Evolutionary conservation across 1,140 invertebrate genomes (phyloP).

Genomic region (Hydropsyche tenuis): DNA sequence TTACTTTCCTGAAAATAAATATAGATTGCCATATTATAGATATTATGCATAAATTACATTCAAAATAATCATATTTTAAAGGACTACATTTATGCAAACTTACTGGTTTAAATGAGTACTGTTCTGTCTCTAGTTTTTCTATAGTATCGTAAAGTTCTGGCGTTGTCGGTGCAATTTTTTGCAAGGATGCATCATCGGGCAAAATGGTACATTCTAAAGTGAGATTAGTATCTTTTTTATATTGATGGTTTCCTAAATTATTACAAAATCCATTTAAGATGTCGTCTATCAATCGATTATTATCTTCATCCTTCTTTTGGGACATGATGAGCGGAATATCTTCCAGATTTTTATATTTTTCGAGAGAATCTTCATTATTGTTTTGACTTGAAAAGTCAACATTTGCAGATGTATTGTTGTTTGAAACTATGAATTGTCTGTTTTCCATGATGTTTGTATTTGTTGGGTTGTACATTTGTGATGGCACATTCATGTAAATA

Average conservation of each 20-base stretch:
- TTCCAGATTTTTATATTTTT: not conserved
- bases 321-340: not conserved
- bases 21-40: not conserved
- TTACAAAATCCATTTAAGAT: not conserved
- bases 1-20: conserved; percentile 6
- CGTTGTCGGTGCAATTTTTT: not conserved
- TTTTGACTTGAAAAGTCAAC: not conserved
- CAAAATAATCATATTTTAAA: no score
- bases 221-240: not conserved
- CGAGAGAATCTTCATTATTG: not conserved
- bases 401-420: no score
- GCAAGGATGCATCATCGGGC: no score
- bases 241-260: not conserved
- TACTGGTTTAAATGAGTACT: not conserved
- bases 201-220: not conserved
- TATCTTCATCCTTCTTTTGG: not conserved
- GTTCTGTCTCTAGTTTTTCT: conserved; percentile 41
- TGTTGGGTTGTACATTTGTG: no score
- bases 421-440: no score
- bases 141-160: conserved; percentile 42
- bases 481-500: no score
- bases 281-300: conserved; percentile 13
- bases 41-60: no score
- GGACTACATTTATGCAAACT: no score
- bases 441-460: no score